Evolutionary conservation across 1,140 invertebrate genomes (phyloP), one percentile per base, ranked within the genome.

Genomic region (Limonius californicus): DNA sequence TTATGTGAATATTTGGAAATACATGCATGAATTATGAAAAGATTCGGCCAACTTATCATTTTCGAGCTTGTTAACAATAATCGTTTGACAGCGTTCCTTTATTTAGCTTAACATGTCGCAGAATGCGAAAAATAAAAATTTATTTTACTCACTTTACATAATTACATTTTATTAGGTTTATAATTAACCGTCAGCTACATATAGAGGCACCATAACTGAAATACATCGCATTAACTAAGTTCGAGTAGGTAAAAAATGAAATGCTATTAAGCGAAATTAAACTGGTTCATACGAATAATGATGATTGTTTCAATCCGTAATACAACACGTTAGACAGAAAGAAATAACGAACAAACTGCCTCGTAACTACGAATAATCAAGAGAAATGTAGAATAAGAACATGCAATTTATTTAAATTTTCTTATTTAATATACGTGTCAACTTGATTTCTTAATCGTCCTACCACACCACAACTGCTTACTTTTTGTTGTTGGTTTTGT

Each of bases 1-100:
- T 50, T 50, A 39, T 50, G 45, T 50, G 35, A 39, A 39, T 39
- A 39, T 39, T 39, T 39, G 35, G 35, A 39, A 39, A 39, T 39
- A 39, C n/a, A 39, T 14, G 35, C n/a, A 39, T 39, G 35, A 39
- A 39, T 39, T 39, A 39, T 39, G 2, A 39, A 39, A 14, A 39
- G n/a, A 39, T 39, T n/a, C n/a, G n/a, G n/a, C n/a, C n/a, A n/a
- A n/a, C n/a, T n/a, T n/a, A n/a, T n/a, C n/a, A n/a, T n/a, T n/a
- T n/a, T n/a, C n/a, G n/a, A n/a, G n/a, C n/a, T 39, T 14, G 35
- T 12, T 39, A 6, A 14, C 35, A 39, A 39, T 39, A 39, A 14
- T 12, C 2, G 35, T 39, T 39, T 39, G 23, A 9, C n/a, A n/a
- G n/a, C n/a, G n/a, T n/a, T n/a, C n/a, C n/a, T n/a, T n/a, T n/a